A percentile compares a stretch with the other conserved stretches of the same genome.
These are phyloP conservation scores for Clarias gariepinus DNA, from an alignment of 2,113 vertebrate species.

Conservation along the genomic window DNA sequence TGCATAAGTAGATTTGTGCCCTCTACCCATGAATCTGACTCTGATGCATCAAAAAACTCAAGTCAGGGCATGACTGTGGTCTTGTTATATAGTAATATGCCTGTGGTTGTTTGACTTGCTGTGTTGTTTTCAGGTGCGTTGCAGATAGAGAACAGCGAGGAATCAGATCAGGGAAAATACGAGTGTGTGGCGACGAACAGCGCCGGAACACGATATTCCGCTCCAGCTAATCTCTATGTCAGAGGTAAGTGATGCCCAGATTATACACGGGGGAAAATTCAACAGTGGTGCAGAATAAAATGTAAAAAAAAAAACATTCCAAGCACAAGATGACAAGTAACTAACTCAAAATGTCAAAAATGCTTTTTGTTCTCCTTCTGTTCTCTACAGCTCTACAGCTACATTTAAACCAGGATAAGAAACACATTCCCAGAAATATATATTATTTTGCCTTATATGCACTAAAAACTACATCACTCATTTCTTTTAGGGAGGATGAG, in stretches of 20 bases:
- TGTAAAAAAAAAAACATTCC: neutral
- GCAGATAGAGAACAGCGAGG: constrained; percentile 97
- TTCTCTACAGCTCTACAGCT: constrained; percentile 36
- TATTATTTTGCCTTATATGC: constrained; percentile 6
- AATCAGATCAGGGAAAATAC: constrained; percentile 98
- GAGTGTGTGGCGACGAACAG: constrained; percentile 96
- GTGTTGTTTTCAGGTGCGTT: constrained; percentile 85
- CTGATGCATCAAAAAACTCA: neutral
- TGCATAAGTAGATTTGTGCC: neutral
- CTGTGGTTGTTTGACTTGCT: constrained; percentile 24
- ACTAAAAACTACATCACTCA: neutral
- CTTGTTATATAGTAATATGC: neutral
- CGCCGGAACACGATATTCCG: constrained; percentile 92
- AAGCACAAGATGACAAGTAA: neutral
- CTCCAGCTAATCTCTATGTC: constrained; percentile 95
- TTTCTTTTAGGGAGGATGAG: constrained; percentile 9
- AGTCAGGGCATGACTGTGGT: constrained; percentile 23
- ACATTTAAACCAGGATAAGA: neutral
- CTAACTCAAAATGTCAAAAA: neutral
- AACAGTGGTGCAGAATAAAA: neutral
- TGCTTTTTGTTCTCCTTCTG: neutral
- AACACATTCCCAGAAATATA: neutral
- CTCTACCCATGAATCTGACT: neutral
- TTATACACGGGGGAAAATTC: neutral
- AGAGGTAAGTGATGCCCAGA: constrained; percentile 84